A percentile compares a stretch with the other conserved stretches of the same genome.
Evolutionary conservation across 1,140 invertebrate species (phyloP).

Genomic region (Delia radicum): DNA sequence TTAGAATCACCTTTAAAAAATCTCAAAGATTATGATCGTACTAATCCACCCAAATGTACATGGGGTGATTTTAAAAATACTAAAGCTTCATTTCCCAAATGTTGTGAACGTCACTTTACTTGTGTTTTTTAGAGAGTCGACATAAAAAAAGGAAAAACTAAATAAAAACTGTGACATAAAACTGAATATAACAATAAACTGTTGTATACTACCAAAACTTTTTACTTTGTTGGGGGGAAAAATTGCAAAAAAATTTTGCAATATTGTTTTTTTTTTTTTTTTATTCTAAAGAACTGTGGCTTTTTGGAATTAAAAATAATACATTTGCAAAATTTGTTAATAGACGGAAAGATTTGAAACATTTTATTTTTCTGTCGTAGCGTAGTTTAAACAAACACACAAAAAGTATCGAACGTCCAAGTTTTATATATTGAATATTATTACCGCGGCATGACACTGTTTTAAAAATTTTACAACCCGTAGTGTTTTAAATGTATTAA

Average conservation of each 20-base stretch:
- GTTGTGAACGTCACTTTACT: conserved; percentile 24
- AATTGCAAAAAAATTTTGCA: no score
- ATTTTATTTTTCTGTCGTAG: no score
- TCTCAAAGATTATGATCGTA: conserved; percentile 20
- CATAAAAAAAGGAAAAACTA: background rate
- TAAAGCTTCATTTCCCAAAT: conserved; percentile 6
- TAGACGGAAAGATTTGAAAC: no score
- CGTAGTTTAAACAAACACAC: no score
- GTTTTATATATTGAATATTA: no score
- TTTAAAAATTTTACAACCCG: background rate
- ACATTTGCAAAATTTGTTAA: no score
- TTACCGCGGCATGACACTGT: no score
- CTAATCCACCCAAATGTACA: conserved; percentile 1
- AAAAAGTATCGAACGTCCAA: no score
- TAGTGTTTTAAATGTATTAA: background rate
- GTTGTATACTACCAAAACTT: background rate
- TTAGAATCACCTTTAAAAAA: conserved; percentile 9
- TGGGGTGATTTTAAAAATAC: conserved; percentile 24
- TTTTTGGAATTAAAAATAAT: no score
- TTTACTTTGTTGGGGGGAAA: no score
- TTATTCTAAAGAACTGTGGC: no score
- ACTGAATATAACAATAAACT: background rate
- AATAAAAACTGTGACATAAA: background rate
- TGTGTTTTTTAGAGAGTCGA: conserved; percentile 4
- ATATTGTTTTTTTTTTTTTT: no score